Conservation (phyloP, 2,113 vertebrate species). For the Cervus canadensis region DNA sequence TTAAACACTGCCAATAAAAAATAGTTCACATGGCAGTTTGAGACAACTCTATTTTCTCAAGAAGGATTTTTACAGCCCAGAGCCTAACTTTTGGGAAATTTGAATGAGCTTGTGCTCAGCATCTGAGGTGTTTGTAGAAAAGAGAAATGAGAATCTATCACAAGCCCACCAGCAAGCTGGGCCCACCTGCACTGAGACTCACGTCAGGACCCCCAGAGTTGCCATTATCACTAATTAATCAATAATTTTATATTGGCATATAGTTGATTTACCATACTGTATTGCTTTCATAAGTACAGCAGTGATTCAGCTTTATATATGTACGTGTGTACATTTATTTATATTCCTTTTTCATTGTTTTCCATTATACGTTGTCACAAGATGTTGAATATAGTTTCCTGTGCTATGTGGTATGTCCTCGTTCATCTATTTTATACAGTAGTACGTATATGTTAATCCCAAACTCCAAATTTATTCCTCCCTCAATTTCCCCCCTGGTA, state of each 20-base stretch:
- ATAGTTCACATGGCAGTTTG: background rate
- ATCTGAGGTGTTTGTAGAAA: no score
- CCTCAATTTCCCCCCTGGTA: background rate
- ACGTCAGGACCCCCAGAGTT: accelerated
- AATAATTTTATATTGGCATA: accelerated
- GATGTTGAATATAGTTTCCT: background rate
- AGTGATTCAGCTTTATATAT: background rate
- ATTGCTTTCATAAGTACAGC: background rate
- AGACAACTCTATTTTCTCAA: background rate
- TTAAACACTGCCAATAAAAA: background rate
- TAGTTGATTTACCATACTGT: background rate
- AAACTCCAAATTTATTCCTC: no score
- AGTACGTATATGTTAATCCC: accelerated
- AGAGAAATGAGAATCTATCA: no score
- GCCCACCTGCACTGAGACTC: background rate
- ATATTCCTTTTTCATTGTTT: background rate
- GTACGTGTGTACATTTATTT: accelerated
- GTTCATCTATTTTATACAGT: background rate
- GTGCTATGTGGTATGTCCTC: background rate
- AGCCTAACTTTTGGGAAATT: background rate
- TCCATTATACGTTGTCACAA: background rate
- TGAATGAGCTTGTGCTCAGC: background rate
- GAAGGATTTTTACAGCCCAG: background rate
- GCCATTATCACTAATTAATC: accelerated
- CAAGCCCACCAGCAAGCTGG: background rate